These are phyloP conservation scores for Halesus radiatus DNA, from an alignment of 1,140 invertebrate genomes.

Conservation along the genomic window DNA sequence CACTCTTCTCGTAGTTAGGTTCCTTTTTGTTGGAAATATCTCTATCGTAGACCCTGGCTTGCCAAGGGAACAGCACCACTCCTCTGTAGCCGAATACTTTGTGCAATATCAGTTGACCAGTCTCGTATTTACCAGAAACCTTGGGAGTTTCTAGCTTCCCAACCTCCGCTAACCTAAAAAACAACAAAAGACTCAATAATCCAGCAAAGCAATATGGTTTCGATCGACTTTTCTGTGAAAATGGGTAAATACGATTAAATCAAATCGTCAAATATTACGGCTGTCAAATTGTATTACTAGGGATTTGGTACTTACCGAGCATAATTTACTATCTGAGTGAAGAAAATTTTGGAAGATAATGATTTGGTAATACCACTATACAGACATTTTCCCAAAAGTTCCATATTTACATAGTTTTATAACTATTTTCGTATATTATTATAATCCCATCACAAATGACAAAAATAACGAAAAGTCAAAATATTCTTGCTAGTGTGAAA, in stretches of 20 bases:
- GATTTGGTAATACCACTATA: slow-evolving; percentile 23
- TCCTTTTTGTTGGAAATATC: slow-evolving; percentile 78
- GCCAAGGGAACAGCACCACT: slow-evolving; percentile 95
- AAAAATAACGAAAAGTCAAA: slow-evolving; percentile 40
- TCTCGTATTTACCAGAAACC: slow-evolving; percentile 91
- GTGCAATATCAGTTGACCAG: slow-evolving; percentile 95
- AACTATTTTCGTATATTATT: slow-evolving; percentile 38
- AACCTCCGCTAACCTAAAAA: slow-evolving; percentile 72
- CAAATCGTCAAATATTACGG: slow-evolving; percentile 23
- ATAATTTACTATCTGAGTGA: slow-evolving; percentile 45
- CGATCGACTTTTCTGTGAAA: too few species aligned
- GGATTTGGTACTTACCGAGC: slow-evolving; percentile 37
- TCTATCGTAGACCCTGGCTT: slow-evolving; percentile 93
- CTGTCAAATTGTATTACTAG: slow-evolving; percentile 4
- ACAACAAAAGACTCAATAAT: background rate
- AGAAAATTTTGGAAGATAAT: slow-evolving; percentile 38
- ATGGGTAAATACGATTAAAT: too few species aligned
- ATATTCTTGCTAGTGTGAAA: background rate
- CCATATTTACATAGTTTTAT: slow-evolving; percentile 49
- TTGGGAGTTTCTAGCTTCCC: slow-evolving; percentile 83
- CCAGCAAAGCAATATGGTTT: too few species aligned
- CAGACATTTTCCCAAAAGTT: slow-evolving; percentile 50
- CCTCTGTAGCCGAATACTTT: slow-evolving; percentile 96
- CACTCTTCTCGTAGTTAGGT: slow-evolving; percentile 59
- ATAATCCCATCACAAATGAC: slow-evolving; percentile 22